These are phyloP conservation scores for Halichondria panicea DNA, from an alignment of 37 sponge, comb jelly and placozoan species.

Conservation along the genomic window DNA sequence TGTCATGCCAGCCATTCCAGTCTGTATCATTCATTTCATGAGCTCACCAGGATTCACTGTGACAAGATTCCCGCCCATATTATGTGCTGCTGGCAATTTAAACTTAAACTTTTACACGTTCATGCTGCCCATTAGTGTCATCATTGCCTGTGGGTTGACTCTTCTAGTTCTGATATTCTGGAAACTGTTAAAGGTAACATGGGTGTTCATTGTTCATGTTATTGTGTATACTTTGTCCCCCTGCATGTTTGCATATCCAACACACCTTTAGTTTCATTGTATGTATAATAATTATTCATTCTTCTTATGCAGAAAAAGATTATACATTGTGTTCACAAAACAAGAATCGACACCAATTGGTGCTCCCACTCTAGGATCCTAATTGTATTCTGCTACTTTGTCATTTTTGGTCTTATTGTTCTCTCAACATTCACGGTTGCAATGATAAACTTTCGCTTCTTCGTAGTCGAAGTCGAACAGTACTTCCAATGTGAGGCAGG, in stretches of 20 bases:
- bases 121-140: conserved; percentile 24
- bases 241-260: neutral
- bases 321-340: neutral
- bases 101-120: conserved; percentile 2
- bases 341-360: neutral
- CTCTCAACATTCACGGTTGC: conserved; percentile 9
- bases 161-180: conserved; percentile 31
- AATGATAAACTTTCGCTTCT: neutral
- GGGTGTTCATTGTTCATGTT: neutral
- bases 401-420: conserved; percentile 3
- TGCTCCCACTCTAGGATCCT: conserved; percentile 5
- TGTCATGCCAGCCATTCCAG: conserved; percentile 14
- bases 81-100: conserved; percentile 5
- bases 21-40: neutral
- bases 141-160: conserved; percentile 22
- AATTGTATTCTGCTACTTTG: conserved; percentile 17
- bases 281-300: too few relatives aligned
- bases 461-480: neutral
- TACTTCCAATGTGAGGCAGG: conserved; percentile 10
- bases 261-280: too few relatives aligned
- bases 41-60: neutral
- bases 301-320: neutral
- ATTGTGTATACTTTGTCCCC: too few relatives aligned
- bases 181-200: conserved; percentile 13
- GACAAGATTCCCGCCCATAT: conserved; percentile 25